phyloP scores from a whole-genome alignment of 2,797 vertebrate species.

The Notolabrus celidotus region DNA sequence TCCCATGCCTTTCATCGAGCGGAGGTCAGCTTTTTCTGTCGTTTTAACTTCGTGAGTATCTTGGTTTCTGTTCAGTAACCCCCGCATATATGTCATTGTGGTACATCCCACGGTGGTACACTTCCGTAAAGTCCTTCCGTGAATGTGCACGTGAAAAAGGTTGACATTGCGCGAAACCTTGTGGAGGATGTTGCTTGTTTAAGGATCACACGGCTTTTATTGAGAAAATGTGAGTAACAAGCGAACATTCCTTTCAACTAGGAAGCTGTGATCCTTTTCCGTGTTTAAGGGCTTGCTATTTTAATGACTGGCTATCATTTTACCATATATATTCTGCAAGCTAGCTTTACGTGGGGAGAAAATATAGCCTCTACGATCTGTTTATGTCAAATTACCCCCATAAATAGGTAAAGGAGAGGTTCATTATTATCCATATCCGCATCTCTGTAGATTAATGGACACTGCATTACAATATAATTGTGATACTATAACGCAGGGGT shows the following conservation, averaged over 20 bases:
- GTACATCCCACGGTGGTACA: slow-evolving; percentile 39
- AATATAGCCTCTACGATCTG: neutral
- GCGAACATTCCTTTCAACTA: rapidly evolving
- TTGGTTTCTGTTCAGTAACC: rapidly evolving
- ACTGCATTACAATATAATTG: too few species aligned
- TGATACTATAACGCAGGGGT: too few species aligned
- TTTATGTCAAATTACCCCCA: neutral
- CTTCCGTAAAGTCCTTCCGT: slow-evolving; percentile 31
- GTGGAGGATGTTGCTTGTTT: rapidly evolving
- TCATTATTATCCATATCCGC: too few species aligned
- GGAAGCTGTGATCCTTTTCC: too few species aligned
- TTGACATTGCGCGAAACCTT: slow-evolving; percentile 22
- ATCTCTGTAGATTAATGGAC: too few species aligned
- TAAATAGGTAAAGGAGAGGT: too few species aligned
- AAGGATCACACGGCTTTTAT: neutral
- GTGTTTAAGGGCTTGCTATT: neutral
- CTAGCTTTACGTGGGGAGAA: neutral
- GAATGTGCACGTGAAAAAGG: slow-evolving; percentile 36
- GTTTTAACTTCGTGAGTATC: rapidly evolving
- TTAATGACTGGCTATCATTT: slow-evolving; percentile 7
- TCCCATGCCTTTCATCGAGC: neutral
- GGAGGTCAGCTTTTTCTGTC: rapidly evolving
- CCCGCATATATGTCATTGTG: slow-evolving; percentile 12
- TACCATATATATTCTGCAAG: neutral
- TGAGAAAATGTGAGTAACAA: slow-evolving; percentile 34